These are phyloP conservation scores for Brachymystax lenok DNA, from an alignment of 2,797 vertebrate species.

Conservation along the genomic window DNA sequence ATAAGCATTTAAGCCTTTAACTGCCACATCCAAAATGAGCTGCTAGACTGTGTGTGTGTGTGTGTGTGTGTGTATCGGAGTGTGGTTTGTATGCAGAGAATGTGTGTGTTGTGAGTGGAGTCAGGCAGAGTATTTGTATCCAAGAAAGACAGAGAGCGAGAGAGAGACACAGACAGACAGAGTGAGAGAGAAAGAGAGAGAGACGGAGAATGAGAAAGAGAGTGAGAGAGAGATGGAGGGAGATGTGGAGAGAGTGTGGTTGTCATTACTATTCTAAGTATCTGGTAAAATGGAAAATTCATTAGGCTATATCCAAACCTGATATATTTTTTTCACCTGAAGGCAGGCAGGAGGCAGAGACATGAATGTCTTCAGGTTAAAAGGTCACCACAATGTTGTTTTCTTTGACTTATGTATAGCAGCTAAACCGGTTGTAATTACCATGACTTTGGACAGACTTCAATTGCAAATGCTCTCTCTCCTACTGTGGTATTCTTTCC, in stretches of 20 bases:
- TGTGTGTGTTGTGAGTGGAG: constrained; percentile 12
- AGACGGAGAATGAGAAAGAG: neutral
- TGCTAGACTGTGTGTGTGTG: neutral
- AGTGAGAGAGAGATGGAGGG: neutral
- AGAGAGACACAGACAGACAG: too few relatives aligned
- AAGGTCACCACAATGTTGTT: constrained; percentile 4
- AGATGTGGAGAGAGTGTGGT: neutral
- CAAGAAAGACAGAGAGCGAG: neutral
- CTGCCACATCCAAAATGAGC: too few relatives aligned
- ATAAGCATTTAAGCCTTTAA: too few relatives aligned
- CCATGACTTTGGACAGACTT: neutral
- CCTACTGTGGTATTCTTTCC: neutral
- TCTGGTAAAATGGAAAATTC: constrained; percentile 29
- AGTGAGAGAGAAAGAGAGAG: too few relatives aligned
- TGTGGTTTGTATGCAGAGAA: neutral
- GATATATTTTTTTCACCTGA: constrained; percentile 27
- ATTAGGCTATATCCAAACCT: constrained; percentile 7
- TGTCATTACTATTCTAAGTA: neutral
- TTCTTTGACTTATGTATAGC: neutral
- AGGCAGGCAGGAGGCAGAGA: neutral
- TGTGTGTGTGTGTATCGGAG: neutral
- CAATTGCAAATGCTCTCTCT: neutral
- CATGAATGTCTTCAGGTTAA: constrained; percentile 4
- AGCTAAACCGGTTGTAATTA: neutral
- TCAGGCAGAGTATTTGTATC: constrained; percentile 7